These are phyloP conservation scores for Pollachius pollachius DNA, from an alignment of 2,113 vertebrate genomes.

Conservation along the genomic window DNA sequence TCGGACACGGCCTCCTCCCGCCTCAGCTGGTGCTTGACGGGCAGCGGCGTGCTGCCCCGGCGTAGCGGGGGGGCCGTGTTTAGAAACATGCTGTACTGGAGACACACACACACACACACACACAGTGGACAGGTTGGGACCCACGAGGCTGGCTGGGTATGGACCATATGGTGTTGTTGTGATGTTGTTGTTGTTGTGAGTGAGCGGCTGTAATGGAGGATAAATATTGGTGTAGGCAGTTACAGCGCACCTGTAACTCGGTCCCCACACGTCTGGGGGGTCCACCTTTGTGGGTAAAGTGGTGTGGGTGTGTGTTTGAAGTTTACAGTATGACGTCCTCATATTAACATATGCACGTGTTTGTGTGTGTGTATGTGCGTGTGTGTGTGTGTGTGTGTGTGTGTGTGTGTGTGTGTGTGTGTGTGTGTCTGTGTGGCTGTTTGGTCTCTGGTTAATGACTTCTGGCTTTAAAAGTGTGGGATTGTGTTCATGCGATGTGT, in stretches of 20 bases:
- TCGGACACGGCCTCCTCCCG: slow-evolving; percentile 76
- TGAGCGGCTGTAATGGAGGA: background rate
- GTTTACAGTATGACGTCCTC: no score
- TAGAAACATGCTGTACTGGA: slow-evolving; percentile 76
- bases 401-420: background rate
- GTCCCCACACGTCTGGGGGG: background rate
- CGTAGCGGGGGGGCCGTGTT: slow-evolving; percentile 71
- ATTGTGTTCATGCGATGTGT: background rate
- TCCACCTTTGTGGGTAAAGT: background rate
- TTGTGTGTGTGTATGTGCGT: no score
- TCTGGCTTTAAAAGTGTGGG: background rate
- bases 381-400: background rate
- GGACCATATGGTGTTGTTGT: background rate
- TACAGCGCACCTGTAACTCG: background rate
- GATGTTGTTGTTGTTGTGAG: no score
- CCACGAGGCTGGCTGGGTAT: background rate
- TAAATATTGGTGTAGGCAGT: background rate
- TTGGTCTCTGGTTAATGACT: no score
- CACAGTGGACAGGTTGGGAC: slow-evolving; percentile 4
- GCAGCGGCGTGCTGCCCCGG: slow-evolving; percentile 76
- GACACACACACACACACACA: slow-evolving; percentile 22
- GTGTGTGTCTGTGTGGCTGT: background rate
- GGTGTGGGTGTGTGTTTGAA: no score
- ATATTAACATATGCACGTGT: background rate
- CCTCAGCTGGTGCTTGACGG: slow-evolving; percentile 75